phyloP scores from a whole-genome alignment of 2,113 vertebrate species.

The Tupaia chinensis region DNA sequence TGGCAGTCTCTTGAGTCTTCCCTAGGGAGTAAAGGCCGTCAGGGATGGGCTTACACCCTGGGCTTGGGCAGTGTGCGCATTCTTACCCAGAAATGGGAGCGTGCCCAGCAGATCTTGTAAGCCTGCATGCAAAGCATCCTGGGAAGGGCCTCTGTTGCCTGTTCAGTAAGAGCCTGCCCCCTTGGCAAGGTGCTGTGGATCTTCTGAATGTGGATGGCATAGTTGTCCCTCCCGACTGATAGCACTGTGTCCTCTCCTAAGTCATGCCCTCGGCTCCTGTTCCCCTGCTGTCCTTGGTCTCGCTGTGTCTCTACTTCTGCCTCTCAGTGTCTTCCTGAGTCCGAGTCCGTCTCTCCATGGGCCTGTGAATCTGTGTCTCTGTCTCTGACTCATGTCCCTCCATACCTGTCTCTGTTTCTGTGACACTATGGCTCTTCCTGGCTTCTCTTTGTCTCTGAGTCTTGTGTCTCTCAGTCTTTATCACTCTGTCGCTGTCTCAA shows the following conservation, averaged over 20 bases:
- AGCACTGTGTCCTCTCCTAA: not conserved
- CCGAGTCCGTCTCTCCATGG: not conserved
- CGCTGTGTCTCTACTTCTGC: not conserved
- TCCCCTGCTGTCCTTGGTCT: not conserved
- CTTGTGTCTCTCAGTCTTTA: not conserved
- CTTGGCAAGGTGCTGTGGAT: not conserved
- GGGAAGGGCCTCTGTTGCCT: constrained; percentile 14
- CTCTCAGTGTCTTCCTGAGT: not conserved
- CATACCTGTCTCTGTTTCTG: not conserved
- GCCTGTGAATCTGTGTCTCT: not conserved
- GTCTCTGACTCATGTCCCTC: not conserved
- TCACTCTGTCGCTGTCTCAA: not conserved
- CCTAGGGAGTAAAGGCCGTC: not conserved
- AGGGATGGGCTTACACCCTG: not conserved
- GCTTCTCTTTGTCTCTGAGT: constrained; percentile 9
- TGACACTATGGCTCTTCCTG: not conserved
- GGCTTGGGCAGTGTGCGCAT: not conserved
- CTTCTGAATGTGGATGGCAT: not conserved
- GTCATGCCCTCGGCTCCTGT: not conserved
- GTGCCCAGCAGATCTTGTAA: not conserved
- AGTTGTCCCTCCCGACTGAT: not conserved
- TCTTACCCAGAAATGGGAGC: not conserved
- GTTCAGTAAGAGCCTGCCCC: not conserved
- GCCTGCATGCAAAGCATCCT: not conserved
- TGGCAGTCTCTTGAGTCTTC: not conserved